Base-by-base conservation (phyloP, 2,888 invertebrate genomes). In the Tetragonisca angustula region DNA sequence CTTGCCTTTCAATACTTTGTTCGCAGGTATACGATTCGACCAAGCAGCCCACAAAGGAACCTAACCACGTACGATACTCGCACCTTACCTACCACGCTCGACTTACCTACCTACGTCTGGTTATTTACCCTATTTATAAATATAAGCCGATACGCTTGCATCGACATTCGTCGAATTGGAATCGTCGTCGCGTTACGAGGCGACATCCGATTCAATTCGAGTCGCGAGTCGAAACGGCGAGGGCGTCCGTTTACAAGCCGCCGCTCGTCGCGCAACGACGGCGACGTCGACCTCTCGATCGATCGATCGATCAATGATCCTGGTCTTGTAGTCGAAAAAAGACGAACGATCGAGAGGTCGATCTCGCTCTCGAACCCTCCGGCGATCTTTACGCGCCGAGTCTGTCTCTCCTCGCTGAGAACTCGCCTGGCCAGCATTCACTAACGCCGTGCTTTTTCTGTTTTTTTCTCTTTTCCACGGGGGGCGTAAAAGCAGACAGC, bases 401-500 rank as follows among this genome's bases (percentile, higher is more conserved):
- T 50, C 50, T 50, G 24, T 24, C 21, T n/a, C 2, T 32, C 43
- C n/a, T 24, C 67, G 69, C 50, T 32, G 54, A 67, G 21, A 43
- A 27, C 2, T 36, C 52, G 56, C 6, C 24, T n/a, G n/a, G 65
- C 65, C 49, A 43, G 1, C 43, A 43, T 43, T 19, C 52, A 87
- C 89, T 91, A 90, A 90, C 85, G 81, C 81, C 70, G 72, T 83
- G 84, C 64, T 90, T 89, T 89, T 88, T 90, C 87, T 87, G 88
- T 90, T 87, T 92, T 92, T 91, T 92, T 62, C 89, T 91, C 88
- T 92, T 62, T 90, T 91, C 88, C 89, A 83, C 88, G 91, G 92
- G 93, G 93, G 92, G 91, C 93, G 93, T 93, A 97, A 59, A 59
- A 9, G 96, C 97, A 97, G 98, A 98, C 96, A 98, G 98, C 96